A percentile compares a stretch with the other conserved stretches of the same genome.
Evolutionary conservation across 2,797 vertebrate genomes (phyloP).

Genomic region (Galaxias olidus): DNA sequence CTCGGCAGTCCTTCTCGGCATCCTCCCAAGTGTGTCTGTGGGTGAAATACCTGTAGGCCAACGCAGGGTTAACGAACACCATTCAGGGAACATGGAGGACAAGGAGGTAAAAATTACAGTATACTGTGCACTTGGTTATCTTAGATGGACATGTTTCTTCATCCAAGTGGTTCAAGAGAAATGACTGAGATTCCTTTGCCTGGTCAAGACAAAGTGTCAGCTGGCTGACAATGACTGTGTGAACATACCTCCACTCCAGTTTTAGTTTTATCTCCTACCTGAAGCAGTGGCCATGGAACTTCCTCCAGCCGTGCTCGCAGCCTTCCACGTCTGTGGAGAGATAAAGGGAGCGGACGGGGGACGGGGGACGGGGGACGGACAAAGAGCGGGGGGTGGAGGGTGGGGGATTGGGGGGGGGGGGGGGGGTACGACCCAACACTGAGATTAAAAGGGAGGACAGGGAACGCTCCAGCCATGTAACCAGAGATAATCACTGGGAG

Average conservation of each 20-base stretch:
- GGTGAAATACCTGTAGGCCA: slow-evolving; percentile 75
- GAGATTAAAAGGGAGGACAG: not conserved
- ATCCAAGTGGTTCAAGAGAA: no score
- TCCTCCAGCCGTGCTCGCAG: slow-evolving; percentile 93
- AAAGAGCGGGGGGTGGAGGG: not conserved
- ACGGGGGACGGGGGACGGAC: not conserved
- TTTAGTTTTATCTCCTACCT: slow-evolving; percentile 56
- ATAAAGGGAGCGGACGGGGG: slow-evolving; percentile 6
- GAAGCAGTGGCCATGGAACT: slow-evolving; percentile 97
- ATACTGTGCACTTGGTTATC: no score
- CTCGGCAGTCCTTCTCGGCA: slow-evolving; percentile 92
- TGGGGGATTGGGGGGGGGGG: slow-evolving; percentile 7
- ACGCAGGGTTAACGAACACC: not conserved
- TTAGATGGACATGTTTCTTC: no score
- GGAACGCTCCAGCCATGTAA: not conserved
- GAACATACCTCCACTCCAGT: not conserved
- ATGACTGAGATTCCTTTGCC: no score
- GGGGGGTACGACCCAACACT: not conserved
- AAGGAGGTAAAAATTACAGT: not conserved
- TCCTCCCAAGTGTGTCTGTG: slow-evolving; percentile 95
- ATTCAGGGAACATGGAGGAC: not conserved
- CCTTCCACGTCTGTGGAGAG: slow-evolving; percentile 86
- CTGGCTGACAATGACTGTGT: not conserved
- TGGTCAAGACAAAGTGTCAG: no score
- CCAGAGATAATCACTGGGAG: slow-evolving; percentile 12